A percentile compares a stretch with the other conserved stretches of the same genome.
Evolutionary conservation across 2,797 vertebrate genomes (phyloP).

Genomic region (Phrynocephalus vlangalii): DNA sequence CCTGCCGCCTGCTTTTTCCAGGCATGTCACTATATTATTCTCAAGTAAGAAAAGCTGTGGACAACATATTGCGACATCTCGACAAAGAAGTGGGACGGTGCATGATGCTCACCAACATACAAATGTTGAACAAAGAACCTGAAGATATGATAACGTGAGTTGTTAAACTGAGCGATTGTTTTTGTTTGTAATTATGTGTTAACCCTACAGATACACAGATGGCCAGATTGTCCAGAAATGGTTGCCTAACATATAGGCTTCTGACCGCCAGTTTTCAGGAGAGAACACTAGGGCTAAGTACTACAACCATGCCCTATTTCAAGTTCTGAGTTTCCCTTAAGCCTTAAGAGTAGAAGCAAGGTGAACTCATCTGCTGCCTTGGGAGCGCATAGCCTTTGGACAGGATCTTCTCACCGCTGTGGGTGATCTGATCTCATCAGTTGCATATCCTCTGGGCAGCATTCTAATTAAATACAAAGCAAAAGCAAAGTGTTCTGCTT

Average conservation of each 20-base stretch:
- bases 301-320: background rate
- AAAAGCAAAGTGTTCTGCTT: too few species aligned
- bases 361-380: background rate
- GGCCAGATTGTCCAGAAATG: conserved; percentile 1
- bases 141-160: conserved; percentile 99
- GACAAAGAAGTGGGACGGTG: conserved; percentile 99
- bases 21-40: conserved; percentile 99
- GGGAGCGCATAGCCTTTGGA: background rate
- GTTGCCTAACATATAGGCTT: background rate
- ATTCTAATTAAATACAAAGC: background rate
- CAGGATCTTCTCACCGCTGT: background rate
- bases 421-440: background rate
- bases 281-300: too few species aligned
- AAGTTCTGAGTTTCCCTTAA: background rate
- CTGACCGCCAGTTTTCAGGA: too few species aligned
- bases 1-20: conserved; percentile 64
- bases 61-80: conserved; percentile 95
- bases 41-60: conserved; percentile 96
- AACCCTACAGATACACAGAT: background rate
- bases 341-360: background rate
- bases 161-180: conserved; percentile 32
- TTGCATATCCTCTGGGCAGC: background rate
- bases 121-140: conserved; percentile 99
- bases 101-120: conserved; percentile 98
- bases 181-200: background rate